Conservation (phyloP, 2,797 vertebrate species). For the Columba guinea region DNA sequence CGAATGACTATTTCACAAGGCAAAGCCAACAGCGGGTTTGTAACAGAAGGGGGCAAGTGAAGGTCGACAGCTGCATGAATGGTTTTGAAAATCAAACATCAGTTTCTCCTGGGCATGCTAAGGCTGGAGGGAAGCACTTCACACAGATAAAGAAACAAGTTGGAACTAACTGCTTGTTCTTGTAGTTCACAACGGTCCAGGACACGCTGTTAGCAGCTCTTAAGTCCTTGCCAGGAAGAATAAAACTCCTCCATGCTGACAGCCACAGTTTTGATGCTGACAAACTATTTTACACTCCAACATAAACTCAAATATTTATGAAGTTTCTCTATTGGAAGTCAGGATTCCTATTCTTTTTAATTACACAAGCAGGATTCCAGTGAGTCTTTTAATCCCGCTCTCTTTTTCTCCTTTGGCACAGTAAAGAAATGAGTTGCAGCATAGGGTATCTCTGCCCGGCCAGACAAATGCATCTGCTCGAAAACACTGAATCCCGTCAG, state of each 20-base stretch:
- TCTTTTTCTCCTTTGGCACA: slow-evolving; percentile 7
- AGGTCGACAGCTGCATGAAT: not conserved
- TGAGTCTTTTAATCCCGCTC: not conserved
- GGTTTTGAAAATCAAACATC: slow-evolving; percentile 4
- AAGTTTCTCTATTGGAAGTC: slow-evolving; percentile 55
- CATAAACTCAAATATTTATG: slow-evolving; percentile 53
- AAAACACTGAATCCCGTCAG: slow-evolving; percentile 18
- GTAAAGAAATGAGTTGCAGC: not conserved
- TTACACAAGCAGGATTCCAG: slow-evolving; percentile 58
- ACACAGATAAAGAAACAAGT: not conserved
- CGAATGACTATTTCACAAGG: not conserved
- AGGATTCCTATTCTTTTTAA: slow-evolving; percentile 51
- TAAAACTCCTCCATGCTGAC: slow-evolving; percentile 56
- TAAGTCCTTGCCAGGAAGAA: slow-evolving; percentile 52
- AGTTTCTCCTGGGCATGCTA: not conserved
- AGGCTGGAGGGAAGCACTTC: not conserved
- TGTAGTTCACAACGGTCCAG: not conserved
- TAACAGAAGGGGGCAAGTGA: not conserved
- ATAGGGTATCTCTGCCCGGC: slow-evolving; percentile 3
- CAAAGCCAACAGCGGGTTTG: not conserved
- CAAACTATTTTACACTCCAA: slow-evolving; percentile 29
- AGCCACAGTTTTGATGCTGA: slow-evolving; percentile 61
- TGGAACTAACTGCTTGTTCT: slow-evolving; percentile 16
- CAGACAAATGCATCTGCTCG: slow-evolving; percentile 16
- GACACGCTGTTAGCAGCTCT: not conserved